A percentile compares a stretch with the other conserved stretches of the same genome.
These are phyloP conservation scores for Caenorhabditis wallacei DNA, from an alignment of 2,888 invertebrate species.

Conservation along the genomic window DNA sequence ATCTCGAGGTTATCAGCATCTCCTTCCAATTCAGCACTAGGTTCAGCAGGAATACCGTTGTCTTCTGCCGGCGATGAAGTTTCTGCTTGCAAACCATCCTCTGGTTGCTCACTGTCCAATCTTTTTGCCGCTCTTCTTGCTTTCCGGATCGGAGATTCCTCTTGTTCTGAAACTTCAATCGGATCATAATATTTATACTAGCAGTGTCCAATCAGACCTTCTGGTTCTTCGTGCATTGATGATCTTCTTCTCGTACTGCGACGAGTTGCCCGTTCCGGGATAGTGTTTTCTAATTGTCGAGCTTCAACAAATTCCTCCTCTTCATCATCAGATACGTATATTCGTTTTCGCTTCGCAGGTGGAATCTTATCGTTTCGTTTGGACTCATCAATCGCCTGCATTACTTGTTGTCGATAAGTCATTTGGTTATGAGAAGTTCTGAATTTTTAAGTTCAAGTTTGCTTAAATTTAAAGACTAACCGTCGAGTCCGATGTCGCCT, in stretches of 20 bases:
- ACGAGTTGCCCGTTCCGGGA: constrained; percentile 18
- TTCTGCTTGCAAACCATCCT: constrained; percentile 15
- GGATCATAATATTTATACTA: background rate
- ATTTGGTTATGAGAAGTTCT: constrained; percentile 26
- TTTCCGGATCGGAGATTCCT: constrained; percentile 45
- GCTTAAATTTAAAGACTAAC: background rate
- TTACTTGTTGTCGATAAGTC: constrained; percentile 53
- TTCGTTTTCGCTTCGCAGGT: constrained; percentile 48
- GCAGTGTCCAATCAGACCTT: constrained; percentile 3
- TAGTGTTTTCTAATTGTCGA: constrained; percentile 17
- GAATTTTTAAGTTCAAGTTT: background rate
- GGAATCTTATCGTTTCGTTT: constrained; percentile 33
- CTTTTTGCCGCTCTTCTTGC: constrained; percentile 11
- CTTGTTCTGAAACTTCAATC: constrained; percentile 36
- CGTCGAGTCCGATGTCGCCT: constrained; percentile 37
- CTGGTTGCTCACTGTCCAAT: constrained; percentile 28
- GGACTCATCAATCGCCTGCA: constrained; percentile 52
- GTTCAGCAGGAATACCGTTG: background rate
- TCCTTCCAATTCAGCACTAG: constrained; percentile 29
- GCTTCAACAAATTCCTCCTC: constrained; percentile 37
- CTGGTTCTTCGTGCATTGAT: constrained; percentile 30
- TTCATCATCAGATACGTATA: constrained; percentile 57
- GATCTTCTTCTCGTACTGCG: constrained; percentile 44
- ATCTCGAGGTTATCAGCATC: constrained; percentile 13
- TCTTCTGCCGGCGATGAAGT: constrained; percentile 3